These are phyloP conservation scores for Matsumyia berberina DNA, from an alignment of 2,888 invertebrate species.

Conservation along the genomic window DNA sequence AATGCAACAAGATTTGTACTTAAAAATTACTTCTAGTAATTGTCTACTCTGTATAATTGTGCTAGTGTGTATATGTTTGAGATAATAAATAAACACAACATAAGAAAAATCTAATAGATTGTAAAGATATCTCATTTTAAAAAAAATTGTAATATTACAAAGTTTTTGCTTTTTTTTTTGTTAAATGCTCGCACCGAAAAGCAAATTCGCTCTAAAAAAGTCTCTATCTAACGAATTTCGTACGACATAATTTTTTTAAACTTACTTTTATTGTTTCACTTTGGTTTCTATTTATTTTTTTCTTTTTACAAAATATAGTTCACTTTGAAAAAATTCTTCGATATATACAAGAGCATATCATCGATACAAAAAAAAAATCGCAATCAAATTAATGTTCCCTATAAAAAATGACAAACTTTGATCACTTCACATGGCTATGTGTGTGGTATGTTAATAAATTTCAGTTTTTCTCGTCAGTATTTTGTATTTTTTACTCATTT, in stretches of 20 bases:
- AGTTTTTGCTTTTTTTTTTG: background rate
- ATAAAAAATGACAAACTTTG: conserved; percentile 54
- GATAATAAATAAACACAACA: background rate
- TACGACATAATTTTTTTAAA: conserved; percentile 20
- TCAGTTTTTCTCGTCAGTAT: conserved; percentile 29
- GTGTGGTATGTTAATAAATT: conserved; percentile 23
- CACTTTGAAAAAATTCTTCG: conserved; percentile 29
- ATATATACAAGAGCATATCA: conserved; percentile 50
- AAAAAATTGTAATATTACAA: conserved; percentile 2
- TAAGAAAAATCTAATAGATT: background rate
- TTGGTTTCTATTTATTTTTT: conserved; percentile 15
- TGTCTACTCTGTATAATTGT: background rate
- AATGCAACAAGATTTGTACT: background rate
- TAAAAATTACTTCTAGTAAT: background rate
- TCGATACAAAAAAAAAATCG: conserved; percentile 21
- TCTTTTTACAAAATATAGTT: conserved; percentile 61
- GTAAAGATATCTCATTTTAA: conserved; percentile 12
- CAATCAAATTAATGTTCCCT: conserved; percentile 49
- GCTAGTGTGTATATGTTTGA: background rate
- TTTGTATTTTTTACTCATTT: conserved; percentile 43
- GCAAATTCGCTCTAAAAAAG: conserved; percentile 23
- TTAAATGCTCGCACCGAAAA: conserved; percentile 9
- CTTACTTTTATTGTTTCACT: conserved; percentile 9
- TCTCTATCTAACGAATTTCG: conserved; percentile 49
- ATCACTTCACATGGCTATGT: conserved; percentile 33